Evolutionary conservation across 2,888 invertebrate genomes (phyloP), one percentile per base, ranked within the genome.

Genomic region (Nomada lathburiana): DNA sequence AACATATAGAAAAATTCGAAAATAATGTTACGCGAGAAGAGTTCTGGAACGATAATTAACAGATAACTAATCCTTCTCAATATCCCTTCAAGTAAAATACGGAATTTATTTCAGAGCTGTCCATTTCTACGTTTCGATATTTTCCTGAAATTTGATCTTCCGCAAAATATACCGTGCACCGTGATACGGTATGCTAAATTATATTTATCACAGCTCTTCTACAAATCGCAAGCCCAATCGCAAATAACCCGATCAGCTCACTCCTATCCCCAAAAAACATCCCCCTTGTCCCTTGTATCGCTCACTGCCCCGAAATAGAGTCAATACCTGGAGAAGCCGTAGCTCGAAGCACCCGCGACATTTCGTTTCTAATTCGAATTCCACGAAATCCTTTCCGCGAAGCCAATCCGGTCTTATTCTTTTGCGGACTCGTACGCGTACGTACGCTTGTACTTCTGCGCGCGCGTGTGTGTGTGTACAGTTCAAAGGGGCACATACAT

Each of bases 341-440:
- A 52, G 72, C 64, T 65, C 53, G 77, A 80, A 76, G 57, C 62
- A 77, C 71, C 52, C 86, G 76, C 79, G 79, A 81, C 76, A 69
- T 88, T 88, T 86, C 88, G 76, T 75, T 83, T 73, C 77, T 86
- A 86, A 88, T 87, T 88, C 86, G 82, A 88, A 88, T 87, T 86
- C 86, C 82, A 80, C 67, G 72, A 86, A 83, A 88, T 88, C 80
- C 82, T 86, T 86, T 86, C 86, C 76, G 52, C 81, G 81, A 73
- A 87, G 77, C 81, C 84, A 80, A 88, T 85, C 64, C 80, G 70
- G 72, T 55, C 83, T 86, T 86, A 79, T 87, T 85, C 80, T 76
- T 65, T 81, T 62, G 67, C 67, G 77, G 60, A 71, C 70, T 68
- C 50, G n/a, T 29, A 26, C 65, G 47, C 57, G 55, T 57, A 44